These are phyloP conservation scores for Mormyrops boulengeri DNA, from an alignment of 2,797 vertebrate genomes.

Conservation along the genomic window DNA sequence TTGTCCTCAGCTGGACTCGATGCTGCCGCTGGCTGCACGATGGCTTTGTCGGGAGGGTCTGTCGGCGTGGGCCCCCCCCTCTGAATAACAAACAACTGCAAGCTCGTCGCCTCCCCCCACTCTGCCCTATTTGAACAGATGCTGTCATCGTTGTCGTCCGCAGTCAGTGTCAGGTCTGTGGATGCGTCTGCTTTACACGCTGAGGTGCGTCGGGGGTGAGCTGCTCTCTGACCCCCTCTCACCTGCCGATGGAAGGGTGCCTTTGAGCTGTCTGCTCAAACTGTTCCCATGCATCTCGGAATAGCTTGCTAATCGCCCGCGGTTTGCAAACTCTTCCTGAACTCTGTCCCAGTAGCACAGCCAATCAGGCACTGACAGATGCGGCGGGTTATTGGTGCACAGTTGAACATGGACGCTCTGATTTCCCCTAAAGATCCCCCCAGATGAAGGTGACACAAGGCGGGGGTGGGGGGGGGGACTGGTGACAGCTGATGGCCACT, in stretches of 20 bases:
- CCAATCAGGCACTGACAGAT: constrained; percentile 25
- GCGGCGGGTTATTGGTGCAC: constrained; percentile 32
- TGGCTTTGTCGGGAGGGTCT: constrained; percentile 80
- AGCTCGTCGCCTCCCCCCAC: neutral
- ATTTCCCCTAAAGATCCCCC: constrained; percentile 42
- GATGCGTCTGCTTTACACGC: neutral
- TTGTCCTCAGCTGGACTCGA: constrained; percentile 75
- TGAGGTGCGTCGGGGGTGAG: neutral
- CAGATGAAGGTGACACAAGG: constrained; percentile 52
- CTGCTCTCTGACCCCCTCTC: neutral
- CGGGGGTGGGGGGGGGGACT: constrained; percentile 13
- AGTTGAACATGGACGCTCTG: constrained; percentile 38
- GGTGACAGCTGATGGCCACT: constrained; percentile 48
- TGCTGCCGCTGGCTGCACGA: constrained; percentile 70
- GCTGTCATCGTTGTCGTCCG: neutral
- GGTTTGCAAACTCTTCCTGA: neutral
- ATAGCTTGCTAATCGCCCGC: neutral
- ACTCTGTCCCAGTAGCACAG: neutral
- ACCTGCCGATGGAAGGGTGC: neutral
- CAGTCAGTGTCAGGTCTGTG: neutral
- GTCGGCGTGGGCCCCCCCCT: constrained; percentile 52
- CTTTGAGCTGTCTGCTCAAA: neutral
- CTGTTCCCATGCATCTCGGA: neutral
- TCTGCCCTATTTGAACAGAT: neutral
- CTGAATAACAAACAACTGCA: constrained; percentile 69